Conservation (phyloP, 2,113 vertebrate genomes). For the Chaenogobius annularis region DNA sequence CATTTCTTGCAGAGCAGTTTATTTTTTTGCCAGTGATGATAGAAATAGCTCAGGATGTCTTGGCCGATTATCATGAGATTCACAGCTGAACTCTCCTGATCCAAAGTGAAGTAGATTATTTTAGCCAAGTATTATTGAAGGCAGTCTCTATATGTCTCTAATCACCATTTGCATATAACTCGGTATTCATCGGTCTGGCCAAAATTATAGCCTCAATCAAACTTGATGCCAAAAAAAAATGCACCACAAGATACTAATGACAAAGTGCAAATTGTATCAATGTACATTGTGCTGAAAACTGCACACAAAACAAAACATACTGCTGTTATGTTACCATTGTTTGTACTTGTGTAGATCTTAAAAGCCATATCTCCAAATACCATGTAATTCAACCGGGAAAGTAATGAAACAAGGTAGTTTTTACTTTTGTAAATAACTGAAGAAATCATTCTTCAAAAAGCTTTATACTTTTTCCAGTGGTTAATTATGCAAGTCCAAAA, state of each 20-base stretch:
- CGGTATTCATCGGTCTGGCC: constrained; percentile 43
- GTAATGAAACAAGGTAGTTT: too few relatives aligned
- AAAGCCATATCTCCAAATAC: too few relatives aligned
- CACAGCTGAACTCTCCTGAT: constrained; percentile 60
- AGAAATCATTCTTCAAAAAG: too few relatives aligned
- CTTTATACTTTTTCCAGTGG: too few relatives aligned
- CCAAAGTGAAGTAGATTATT: constrained; percentile 47
- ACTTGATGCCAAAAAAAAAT: constrained; percentile 18
- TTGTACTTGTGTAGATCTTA: too few relatives aligned
- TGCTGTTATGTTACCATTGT: too few relatives aligned
- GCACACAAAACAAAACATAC: too few relatives aligned
- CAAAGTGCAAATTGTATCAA: too few relatives aligned
- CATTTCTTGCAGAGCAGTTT: background rate
- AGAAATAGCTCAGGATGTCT: constrained; percentile 32
- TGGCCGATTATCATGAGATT: constrained; percentile 72
- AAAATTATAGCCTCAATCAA: constrained; percentile 31
- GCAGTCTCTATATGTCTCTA: constrained; percentile 33
- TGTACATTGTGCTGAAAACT: too few relatives aligned
- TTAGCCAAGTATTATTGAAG: constrained; percentile 42
- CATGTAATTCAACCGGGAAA: too few relatives aligned
- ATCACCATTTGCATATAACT: constrained; percentile 55
- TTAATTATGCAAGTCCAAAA: too few relatives aligned
- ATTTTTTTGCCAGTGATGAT: background rate
- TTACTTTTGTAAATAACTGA: too few relatives aligned
- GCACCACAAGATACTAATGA: background rate